phyloP scores from a whole-genome alignment of 1,140 invertebrate species.

The Leptopilina boulardi region DNA sequence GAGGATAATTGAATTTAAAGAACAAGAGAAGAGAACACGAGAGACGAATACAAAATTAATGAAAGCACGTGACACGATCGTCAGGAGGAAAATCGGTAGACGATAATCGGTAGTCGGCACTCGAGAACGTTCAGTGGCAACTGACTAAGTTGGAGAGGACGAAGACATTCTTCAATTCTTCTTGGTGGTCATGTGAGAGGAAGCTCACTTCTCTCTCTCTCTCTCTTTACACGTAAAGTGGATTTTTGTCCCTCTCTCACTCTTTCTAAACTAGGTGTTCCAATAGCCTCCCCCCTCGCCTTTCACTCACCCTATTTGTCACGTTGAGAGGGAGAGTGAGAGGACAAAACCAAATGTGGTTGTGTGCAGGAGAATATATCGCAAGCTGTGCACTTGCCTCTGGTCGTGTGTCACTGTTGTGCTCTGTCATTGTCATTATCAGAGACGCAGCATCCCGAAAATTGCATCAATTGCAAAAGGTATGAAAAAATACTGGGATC shows the following conservation, averaged over 20 bases:
- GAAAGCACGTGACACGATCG: slow-evolving; percentile 35
- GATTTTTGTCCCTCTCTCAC: background rate
- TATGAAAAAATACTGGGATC: background rate
- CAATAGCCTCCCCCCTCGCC: background rate
- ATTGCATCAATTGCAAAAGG: slow-evolving; percentile 4
- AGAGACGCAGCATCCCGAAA: background rate
- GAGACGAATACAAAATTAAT: slow-evolving; percentile 33
- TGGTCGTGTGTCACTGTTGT: background rate
- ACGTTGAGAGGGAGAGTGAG: slow-evolving; percentile 17
- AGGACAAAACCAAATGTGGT: slow-evolving; percentile 18
- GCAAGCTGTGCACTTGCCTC: slow-evolving; percentile 15
- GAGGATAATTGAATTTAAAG: slow-evolving; percentile 6
- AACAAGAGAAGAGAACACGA: background rate
- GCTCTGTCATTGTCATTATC: slow-evolving; percentile 19
- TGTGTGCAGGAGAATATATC: slow-evolving; percentile 17
- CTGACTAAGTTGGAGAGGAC: slow-evolving; percentile 55
- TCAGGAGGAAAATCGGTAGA: background rate
- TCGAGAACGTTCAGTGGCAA: slow-evolving; percentile 52
- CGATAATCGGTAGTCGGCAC: slow-evolving; percentile 21
- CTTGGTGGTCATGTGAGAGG: slow-evolving; percentile 43
- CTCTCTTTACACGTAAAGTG: background rate
- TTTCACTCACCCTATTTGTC: slow-evolving; percentile 11
- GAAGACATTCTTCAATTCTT: slow-evolving; percentile 64
- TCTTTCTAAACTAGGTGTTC: slow-evolving; percentile 24
- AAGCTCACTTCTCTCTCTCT: slow-evolving; percentile 52